These are phyloP conservation scores for Uria aalge DNA, from an alignment of 2,113 vertebrate species.

Conservation along the genomic window DNA sequence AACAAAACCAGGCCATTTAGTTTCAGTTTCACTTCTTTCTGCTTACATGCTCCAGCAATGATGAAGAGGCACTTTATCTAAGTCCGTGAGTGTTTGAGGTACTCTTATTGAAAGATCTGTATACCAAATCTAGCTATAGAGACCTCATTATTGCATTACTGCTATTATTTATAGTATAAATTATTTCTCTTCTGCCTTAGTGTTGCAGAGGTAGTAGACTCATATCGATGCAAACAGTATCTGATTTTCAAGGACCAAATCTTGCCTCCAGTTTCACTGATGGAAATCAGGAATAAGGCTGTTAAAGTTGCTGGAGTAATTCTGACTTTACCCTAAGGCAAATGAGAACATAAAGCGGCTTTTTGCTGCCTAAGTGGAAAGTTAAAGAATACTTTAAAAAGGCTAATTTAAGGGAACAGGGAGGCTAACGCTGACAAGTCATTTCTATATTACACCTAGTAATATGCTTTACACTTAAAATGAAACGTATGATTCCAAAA, in stretches of 20 bases:
- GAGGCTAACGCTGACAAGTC: background rate
- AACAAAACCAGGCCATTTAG: background rate
- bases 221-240: background rate
- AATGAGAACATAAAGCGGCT: background rate
- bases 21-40: background rate
- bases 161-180: background rate
- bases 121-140: background rate
- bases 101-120: background rate
- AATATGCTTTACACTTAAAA: conserved; percentile 1
- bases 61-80: background rate
- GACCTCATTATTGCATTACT: background rate
- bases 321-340: background rate
- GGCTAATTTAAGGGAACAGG: background rate
- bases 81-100: background rate
- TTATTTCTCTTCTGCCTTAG: background rate
- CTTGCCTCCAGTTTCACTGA: background rate
- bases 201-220: background rate
- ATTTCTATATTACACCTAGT: background rate
- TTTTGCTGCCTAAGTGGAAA: background rate
- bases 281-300: background rate
- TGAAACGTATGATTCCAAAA: background rate
- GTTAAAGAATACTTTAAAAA: background rate
- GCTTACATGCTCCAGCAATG: background rate
- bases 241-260: background rate
- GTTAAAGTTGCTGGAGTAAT: background rate